Conservation (phyloP, 2,797 vertebrate species). For the Micropoecilia bifurca region DNA sequence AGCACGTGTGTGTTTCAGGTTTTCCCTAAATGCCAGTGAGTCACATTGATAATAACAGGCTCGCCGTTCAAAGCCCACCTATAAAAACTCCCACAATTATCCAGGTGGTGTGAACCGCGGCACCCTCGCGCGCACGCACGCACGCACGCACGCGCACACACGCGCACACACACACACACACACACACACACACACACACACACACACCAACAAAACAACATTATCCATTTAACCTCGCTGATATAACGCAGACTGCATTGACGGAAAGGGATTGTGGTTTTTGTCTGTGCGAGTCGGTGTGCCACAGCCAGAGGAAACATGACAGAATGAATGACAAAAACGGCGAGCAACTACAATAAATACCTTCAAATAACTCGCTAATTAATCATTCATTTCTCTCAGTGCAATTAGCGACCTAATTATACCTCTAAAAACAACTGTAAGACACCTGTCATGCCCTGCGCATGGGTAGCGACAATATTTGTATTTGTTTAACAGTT, state of each 20-base stretch:
- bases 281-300: slow-evolving; percentile 41
- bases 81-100: slow-evolving; percentile 79
- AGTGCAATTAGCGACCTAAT: slow-evolving; percentile 45
- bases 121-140: slow-evolving; percentile 52
- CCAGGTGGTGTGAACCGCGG: slow-evolving; percentile 72
- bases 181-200: slow-evolving; percentile 4
- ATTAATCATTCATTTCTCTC: slow-evolving; percentile 54
- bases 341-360: slow-evolving; percentile 20
- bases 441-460: slow-evolving; percentile 24
- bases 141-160: slow-evolving; percentile 20
- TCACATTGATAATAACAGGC: slow-evolving; percentile 80
- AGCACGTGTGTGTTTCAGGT: slow-evolving; percentile 38
- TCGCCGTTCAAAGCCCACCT: slow-evolving; percentile 76
- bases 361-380: slow-evolving; percentile 37
- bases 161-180: slow-evolving; percentile 19
- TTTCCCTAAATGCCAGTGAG: slow-evolving; percentile 79
- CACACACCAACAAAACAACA: slow-evolving; percentile 30
- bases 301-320: slow-evolving; percentile 26
- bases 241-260: slow-evolving; percentile 21
- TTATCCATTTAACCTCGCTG: slow-evolving; percentile 47
- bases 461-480: slow-evolving; percentile 4
- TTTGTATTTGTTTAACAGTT: slow-evolving; percentile 26
- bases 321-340: slow-evolving; percentile 37
- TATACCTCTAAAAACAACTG: slow-evolving; percentile 35
- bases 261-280: slow-evolving; percentile 27